Evolutionary conservation across 2,888 invertebrate genomes (phyloP).

Genomic region (Brassicogethes aeneus): DNA sequence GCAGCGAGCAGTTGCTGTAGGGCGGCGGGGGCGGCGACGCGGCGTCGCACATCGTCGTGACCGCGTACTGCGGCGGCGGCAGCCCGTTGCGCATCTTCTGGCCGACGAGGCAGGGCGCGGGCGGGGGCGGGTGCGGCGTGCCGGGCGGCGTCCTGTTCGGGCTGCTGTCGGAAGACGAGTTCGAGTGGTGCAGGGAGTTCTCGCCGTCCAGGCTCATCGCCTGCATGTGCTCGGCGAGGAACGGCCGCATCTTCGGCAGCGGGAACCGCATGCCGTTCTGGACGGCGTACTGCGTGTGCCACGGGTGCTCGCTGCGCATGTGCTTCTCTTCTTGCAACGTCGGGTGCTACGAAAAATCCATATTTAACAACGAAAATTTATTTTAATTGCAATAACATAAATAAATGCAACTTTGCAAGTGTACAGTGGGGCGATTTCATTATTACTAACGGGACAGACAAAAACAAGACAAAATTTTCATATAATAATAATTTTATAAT

Average conservation of each 20-base stretch:
- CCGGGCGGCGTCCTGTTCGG: slow-evolving; percentile 52
- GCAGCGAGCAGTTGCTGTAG: slow-evolving; percentile 41
- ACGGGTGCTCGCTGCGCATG: slow-evolving; percentile 19
- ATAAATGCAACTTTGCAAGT: no score
- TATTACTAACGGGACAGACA: no score
- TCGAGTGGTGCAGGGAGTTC: slow-evolving; percentile 43
- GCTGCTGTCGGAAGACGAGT: slow-evolving; percentile 47
- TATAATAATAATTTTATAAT: no score
- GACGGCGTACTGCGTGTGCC: slow-evolving; percentile 20
- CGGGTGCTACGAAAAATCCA: slow-evolving; percentile 3
- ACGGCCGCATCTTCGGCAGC: slow-evolving; percentile 25
- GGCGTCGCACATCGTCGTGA: slow-evolving; percentile 29
- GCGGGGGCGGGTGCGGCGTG: slow-evolving; percentile 26
- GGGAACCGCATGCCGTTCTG: slow-evolving; percentile 33
- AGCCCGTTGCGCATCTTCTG: slow-evolving; percentile 24
- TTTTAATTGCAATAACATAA: no score
- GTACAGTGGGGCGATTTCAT: no score
- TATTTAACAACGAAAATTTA: no score
- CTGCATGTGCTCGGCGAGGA: slow-evolving; percentile 42
- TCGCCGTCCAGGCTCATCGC: slow-evolving; percentile 44
- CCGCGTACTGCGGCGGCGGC: slow-evolving; percentile 22
- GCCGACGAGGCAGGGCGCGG: slow-evolving; percentile 12
- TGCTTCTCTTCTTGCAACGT: slow-evolving; percentile 17
- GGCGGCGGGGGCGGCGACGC: slow-evolving; percentile 38
- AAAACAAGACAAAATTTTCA: no score